A percentile compares a stretch with the other conserved stretches of the same genome.
Evolutionary conservation across 2,797 vertebrate species (phyloP).

Genomic region (Pagetopsis macropterus): DNA sequence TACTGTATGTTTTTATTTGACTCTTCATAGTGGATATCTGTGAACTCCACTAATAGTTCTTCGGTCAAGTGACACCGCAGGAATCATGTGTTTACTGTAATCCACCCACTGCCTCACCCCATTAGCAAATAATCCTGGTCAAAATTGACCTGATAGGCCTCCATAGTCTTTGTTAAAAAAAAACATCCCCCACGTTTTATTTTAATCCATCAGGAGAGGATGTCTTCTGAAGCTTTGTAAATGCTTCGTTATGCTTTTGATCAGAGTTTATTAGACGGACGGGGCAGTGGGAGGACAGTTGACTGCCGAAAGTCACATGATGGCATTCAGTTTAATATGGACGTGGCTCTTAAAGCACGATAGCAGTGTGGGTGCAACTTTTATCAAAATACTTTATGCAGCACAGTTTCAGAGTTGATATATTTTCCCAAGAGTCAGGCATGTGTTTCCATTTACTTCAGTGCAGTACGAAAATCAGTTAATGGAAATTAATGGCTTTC

Average conservation of each 20-base stretch:
- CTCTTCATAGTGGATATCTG: slow-evolving; percentile 9
- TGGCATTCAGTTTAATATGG: neutral
- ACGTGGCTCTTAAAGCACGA: neutral
- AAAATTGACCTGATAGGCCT: slow-evolving; percentile 47
- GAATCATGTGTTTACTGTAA: slow-evolving; percentile 49
- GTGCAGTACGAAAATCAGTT: neutral
- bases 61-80: slow-evolving; percentile 43
- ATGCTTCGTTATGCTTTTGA: slow-evolving; percentile 16
- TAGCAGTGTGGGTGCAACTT: neutral
- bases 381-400: neutral
- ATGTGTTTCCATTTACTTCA: slow-evolving; percentile 28
- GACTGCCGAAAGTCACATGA: neutral
- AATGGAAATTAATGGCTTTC: slow-evolving; percentile 6
- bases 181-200: neutral
- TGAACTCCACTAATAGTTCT: slow-evolving; percentile 41
- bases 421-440: neutral
- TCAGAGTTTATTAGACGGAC: slow-evolving; percentile 5
- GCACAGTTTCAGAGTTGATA: neutral
- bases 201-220: slow-evolving; percentile 17
- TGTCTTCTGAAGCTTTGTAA: slow-evolving; percentile 15
- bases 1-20: slow-evolving; percentile 21
- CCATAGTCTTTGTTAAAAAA: slow-evolving; percentile 19
- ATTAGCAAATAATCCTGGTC: slow-evolving; percentile 64
- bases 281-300: neutral
- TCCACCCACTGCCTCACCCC: slow-evolving; percentile 42